Percentiles rank a stretch among this genome's conserved stretches.
phyloP scores from a whole-genome alignment of 2,113 vertebrate species.

The Trichomycterus rosablanca region DNA sequence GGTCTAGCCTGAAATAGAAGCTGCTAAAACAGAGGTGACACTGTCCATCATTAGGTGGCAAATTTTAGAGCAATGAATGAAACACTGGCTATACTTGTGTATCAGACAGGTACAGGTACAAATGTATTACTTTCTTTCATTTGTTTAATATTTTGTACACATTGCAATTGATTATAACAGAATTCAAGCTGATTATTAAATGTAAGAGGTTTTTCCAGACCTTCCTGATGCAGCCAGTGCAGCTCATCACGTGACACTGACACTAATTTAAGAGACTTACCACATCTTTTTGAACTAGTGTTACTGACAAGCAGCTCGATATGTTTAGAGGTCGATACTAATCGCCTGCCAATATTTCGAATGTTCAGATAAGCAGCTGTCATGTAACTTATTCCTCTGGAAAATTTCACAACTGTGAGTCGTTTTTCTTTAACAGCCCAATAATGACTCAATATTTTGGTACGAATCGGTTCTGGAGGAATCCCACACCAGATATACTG shows the following conservation, averaged over 20 bases:
- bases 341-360: background rate
- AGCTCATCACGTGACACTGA: background rate
- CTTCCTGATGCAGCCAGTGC: too few relatives aligned
- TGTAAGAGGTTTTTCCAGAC: too few relatives aligned
- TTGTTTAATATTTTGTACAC: too few relatives aligned
- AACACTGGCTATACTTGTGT: too few relatives aligned
- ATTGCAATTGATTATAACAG: too few relatives aligned
- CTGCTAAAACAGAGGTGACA: too few relatives aligned
- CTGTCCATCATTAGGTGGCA: too few relatives aligned
- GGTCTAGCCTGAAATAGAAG: too few relatives aligned
- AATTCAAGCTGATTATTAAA: too few relatives aligned
- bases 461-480: background rate
- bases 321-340: background rate
- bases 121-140: too few relatives aligned
- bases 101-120: too few relatives aligned
- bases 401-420: background rate
- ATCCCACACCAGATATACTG: conserved; percentile 1
- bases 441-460: background rate
- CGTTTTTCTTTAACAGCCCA: background rate
- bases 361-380: background rate
- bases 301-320: background rate
- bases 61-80: too few relatives aligned
- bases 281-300: background rate
- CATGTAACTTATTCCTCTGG: conserved; percentile 3
- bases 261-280: background rate